Conservation (phyloP, 2,888 invertebrate genomes). For the Polietes domitor region DNA sequence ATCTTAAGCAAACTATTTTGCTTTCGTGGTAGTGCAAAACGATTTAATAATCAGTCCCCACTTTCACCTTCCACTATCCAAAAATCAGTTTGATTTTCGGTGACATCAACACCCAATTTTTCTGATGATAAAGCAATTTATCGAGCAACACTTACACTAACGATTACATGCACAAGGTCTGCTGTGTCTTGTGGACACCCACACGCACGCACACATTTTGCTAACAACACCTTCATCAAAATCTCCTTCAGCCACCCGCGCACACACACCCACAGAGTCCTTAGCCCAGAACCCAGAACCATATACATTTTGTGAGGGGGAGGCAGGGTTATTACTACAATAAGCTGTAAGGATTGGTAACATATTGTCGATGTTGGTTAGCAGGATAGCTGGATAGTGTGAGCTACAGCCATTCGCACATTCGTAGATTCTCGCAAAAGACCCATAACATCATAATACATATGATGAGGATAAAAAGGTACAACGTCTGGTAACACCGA, state of each 20-base stretch:
- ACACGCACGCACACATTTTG: not conserved
- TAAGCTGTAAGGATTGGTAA: conserved; percentile 43
- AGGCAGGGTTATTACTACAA: conserved; percentile 27
- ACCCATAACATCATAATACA: conserved; percentile 35
- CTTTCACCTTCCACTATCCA: not conserved
- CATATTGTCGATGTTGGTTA: conserved; percentile 37
- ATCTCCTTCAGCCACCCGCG: not conserved
- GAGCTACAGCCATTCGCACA: not conserved
- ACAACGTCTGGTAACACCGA: conserved; percentile 9
- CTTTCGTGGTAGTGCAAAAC: no score
- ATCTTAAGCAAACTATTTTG: no score
- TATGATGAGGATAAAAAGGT: conserved; percentile 37
- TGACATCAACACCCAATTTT: conserved; percentile 43
- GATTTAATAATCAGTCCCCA: not conserved
- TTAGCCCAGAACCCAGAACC: not conserved
- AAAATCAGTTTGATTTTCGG: not conserved
- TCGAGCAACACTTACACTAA: conserved; percentile 4
- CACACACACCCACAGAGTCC: conserved; percentile 11
- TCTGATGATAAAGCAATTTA: conserved; percentile 49
- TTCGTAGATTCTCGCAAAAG: conserved; percentile 2
- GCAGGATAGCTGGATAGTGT: not conserved
- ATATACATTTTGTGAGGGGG: not conserved
- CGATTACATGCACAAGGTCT: conserved; percentile 10
- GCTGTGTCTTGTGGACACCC: conserved; percentile 19
- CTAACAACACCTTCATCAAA: conserved; percentile 42